Evolutionary conservation across 2,888 invertebrate genomes (phyloP), one percentile per base, ranked within the genome.

Genomic region (Synergus laeviventris): DNA sequence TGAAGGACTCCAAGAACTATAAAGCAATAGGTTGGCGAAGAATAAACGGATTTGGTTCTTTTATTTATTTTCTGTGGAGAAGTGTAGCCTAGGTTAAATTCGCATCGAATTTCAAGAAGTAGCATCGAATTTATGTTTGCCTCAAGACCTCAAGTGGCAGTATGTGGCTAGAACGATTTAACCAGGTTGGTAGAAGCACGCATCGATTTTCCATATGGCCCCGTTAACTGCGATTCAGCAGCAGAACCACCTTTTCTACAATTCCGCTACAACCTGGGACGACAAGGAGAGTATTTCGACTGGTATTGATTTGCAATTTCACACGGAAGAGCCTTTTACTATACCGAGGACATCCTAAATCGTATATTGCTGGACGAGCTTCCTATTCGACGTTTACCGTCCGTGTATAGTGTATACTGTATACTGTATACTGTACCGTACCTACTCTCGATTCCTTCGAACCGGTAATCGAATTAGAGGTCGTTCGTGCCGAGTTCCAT

Each of bases 381-480:
- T 66, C 74, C 75, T 73, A 74, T 79, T 74, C 74, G 78, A 81
- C 78, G 79, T 83, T 83, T 83, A 82, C 81, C 81, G 81, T 76
- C 54, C 42, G 75, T 81, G 79, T 81, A 81, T 79, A 80, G 76
- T 81, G 81, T 81, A 81, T 79, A 81, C 81, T 76, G 75, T 78
- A 76, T n/a, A n/a, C n/a, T 81, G 81, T 81, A 81, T 79, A 81
- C 81, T 76, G 75, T 78, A 76, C n/a, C 78, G 73, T 73, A 73
- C 74, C 77, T 76, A 62, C 77, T 77, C 80, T 75, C 80, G 73
- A 74, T 78, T 78, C 77, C 79, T 80, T 79, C 80, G 80, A 79
- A 77, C 82, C 80, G 81, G 80, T 84, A 84, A 84, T 84, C 83
- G 84, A 84, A 84, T 84, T 82, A 84, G 82, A 75, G 79, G 79